Conservation (phyloP, 64 coral and sea anemone species). For the Pocillopora damicornis region DNA sequence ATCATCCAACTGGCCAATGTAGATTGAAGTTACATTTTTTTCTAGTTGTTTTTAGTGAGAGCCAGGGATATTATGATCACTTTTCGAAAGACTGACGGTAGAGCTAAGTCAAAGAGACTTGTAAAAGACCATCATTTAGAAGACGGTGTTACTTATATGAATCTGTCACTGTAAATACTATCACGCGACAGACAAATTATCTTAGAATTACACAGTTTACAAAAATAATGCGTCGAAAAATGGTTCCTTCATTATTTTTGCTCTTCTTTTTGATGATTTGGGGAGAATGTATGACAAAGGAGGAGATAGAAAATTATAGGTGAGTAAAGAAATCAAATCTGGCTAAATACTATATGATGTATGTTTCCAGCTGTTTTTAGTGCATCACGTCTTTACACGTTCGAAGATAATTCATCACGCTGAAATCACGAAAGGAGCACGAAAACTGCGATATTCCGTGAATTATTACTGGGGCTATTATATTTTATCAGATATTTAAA, state of each 20-base stretch:
- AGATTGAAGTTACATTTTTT: not conserved
- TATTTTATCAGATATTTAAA: no score
- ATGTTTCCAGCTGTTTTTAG: not conserved
- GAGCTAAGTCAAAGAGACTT: not conserved
- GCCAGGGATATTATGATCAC: not conserved
- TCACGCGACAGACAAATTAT: not conserved
- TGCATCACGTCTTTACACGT: not conserved
- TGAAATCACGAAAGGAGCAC: not conserved
- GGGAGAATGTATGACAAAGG: conserved; percentile 33
- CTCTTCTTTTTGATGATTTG: conserved; percentile 10
- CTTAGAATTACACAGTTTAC: not conserved
- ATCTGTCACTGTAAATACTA: not conserved
- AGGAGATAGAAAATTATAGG: conserved; percentile 49
- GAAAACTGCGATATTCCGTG: not conserved
- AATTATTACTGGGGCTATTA: not conserved
- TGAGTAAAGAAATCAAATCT: not conserved
- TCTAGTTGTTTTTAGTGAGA: not conserved
- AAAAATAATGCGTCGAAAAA: conserved; percentile 27
- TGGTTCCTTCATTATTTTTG: not conserved
- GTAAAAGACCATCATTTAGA: not conserved
- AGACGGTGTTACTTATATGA: not conserved
- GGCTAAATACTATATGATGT: not conserved
- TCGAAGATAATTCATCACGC: not conserved
- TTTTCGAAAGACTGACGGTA: not conserved
- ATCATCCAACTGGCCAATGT: not conserved